A percentile compares a stretch with the other conserved stretches of the same genome.
phyloP scores from a whole-genome alignment of 2,888 invertebrate genomes.

The Andrena bucephala region DNA sequence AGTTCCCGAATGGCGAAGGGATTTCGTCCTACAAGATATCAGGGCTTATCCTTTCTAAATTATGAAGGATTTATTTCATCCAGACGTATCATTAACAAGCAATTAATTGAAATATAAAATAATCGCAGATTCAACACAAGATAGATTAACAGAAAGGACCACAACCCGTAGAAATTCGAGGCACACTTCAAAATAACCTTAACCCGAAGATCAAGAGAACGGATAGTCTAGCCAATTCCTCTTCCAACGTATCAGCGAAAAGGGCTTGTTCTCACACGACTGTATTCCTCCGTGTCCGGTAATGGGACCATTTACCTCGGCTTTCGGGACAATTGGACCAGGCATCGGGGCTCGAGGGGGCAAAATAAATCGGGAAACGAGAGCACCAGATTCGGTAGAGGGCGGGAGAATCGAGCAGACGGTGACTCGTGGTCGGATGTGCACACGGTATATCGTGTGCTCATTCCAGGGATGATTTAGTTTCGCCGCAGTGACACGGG shows the following conservation, averaged over 20 bases:
- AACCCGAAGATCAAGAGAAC: no score
- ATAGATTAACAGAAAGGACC: no score
- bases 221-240: no score
- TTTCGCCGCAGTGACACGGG: conserved; percentile 58
- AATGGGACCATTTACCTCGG: conserved; percentile 2
- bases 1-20: neutral
- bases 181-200: no score
- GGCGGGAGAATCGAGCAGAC: conserved; percentile 34
- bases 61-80: no score
- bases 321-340: conserved; percentile 2
- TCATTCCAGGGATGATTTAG: conserved; percentile 75
- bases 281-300: neutral
- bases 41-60: no score
- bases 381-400: conserved; percentile 9
- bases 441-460: conserved; percentile 40
- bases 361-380: conserved; percentile 44
- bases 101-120: no score
- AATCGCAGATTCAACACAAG: no score
- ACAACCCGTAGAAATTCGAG: no score
- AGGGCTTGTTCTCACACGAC: neutral
- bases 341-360: conserved; percentile 17
- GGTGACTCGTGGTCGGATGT: conserved; percentile 26
- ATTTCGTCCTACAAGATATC: neutral
- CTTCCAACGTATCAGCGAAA: neutral
- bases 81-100: no score